Percentiles rank a stretch among this genome's conserved stretches.
These are phyloP conservation scores for Alitta virens DNA, from an alignment of 2,888 invertebrate genomes.

Conservation along the genomic window DNA sequence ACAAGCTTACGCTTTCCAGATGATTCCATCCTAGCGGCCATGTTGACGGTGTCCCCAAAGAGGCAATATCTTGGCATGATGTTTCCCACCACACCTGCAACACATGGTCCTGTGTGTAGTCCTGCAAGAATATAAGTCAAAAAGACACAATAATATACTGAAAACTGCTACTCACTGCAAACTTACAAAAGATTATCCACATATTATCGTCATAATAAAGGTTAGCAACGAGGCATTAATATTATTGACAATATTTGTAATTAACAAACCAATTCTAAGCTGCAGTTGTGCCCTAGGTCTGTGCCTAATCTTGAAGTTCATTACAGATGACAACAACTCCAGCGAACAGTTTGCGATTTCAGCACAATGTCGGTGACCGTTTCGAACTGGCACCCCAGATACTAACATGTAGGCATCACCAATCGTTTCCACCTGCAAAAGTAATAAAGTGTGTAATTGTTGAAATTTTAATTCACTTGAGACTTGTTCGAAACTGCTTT, in stretches of 20 bases:
- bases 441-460: no score
- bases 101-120: slow-evolving; percentile 39
- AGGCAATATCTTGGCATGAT: slow-evolving; percentile 38
- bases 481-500: no score
- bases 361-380: slow-evolving; percentile 44
- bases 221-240: no score
- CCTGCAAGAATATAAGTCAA: slow-evolving; percentile 25
- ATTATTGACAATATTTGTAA: no score
- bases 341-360: slow-evolving; percentile 54
- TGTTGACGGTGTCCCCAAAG: slow-evolving; percentile 35
- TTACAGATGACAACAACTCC: slow-evolving; percentile 53
- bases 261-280: slow-evolving; percentile 46
- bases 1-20: slow-evolving; percentile 36
- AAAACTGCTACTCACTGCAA: no score
- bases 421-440: slow-evolving; percentile 48
- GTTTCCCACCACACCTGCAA: slow-evolving; percentile 41
- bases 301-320: slow-evolving; percentile 55
- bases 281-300: slow-evolving; percentile 43
- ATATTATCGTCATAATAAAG: no score
- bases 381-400: slow-evolving; percentile 46
- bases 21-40: slow-evolving; percentile 30
- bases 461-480: no score
- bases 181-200: no score
- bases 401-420: slow-evolving; percentile 54
- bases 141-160: no score